Evolutionary conservation across 2,888 invertebrate genomes (phyloP), one percentile per base, ranked within the genome.

Genomic region (Ischnus inquisitorius): DNA sequence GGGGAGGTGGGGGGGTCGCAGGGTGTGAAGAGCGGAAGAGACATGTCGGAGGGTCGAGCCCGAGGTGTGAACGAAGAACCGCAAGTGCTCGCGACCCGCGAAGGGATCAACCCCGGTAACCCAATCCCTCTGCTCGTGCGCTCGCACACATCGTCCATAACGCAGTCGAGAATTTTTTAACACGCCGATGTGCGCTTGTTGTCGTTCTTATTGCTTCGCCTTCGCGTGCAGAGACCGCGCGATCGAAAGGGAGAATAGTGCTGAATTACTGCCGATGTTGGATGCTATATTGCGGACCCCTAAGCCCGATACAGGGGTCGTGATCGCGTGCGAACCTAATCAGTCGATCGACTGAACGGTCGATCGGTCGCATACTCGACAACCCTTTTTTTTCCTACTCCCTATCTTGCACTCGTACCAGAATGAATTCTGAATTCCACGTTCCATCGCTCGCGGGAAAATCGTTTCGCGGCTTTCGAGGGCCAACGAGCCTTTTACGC

Each of bases 51-150:
- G 74, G 79, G 75, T 79, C 68, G 79, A 54, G 48, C 41, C 74
- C 80, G 90, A 93, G 92, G 93, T 93, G 92, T 92, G 93, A 93
- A 93, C 87, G 92, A 93, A 93, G 92, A 92, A 93, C 93, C 91
- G 89, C 91, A 92, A 92, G 92, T 92, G 91, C 90, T 87, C 87
- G 86, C 88, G 65, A 83, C 67, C 75, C 78, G 72, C 68, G 76
- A 86, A 90, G 90, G 90, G 89, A 87, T 87, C 88, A 88, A 90
- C 89, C 88, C 86, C 82, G 88, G 92, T 92, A 93, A 93, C 88
- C 89, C 88, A 87, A 93, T 89, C 89, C 89, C 88, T 87, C 75
- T 41, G 51, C 62, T 25, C 68, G 57, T 71, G 43, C 51, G 10
- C 64, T 14, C 41, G 60, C 28, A 34, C 51, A 72, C 82, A 65